Conservation (phyloP, 2,888 invertebrate genomes). For the Diogma glabrata region DNA sequence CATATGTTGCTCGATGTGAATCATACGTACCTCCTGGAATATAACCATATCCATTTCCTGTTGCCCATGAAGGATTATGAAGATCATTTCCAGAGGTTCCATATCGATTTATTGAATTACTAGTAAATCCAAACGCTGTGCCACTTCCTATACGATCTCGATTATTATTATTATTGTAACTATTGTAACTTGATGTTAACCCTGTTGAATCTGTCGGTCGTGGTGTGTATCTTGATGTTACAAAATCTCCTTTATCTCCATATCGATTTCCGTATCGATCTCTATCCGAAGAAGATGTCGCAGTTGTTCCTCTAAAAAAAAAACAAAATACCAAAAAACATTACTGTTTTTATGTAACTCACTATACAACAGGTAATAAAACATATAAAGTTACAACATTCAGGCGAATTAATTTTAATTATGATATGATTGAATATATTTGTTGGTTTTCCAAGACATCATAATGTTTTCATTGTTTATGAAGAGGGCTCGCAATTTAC, state of each 20-base stretch:
- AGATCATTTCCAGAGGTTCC: neutral
- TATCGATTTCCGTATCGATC: constrained; percentile 3
- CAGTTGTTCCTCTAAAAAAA: neutral
- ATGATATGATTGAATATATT: too few relatives aligned
- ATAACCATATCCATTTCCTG: constrained; percentile 1
- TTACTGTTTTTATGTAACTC: neutral
- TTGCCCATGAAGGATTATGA: neutral
- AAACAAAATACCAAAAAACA: neutral
- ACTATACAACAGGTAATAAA: too few relatives aligned
- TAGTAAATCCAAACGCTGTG: neutral
- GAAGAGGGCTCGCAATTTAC: too few relatives aligned
- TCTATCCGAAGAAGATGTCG: neutral
- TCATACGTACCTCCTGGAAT: constrained; percentile 1
- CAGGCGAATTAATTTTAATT: too few relatives aligned
- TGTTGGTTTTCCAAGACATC: too few relatives aligned
- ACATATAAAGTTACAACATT: too few relatives aligned
- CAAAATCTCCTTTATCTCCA: constrained; percentile 4
- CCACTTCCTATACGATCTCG: constrained; percentile 3
- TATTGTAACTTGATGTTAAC: neutral
- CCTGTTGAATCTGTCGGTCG: neutral
- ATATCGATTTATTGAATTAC: neutral
- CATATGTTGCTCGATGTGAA: neutral
- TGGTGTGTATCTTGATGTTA: neutral
- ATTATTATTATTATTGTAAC: too few relatives aligned
- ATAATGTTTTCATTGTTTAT: too few relatives aligned